Base-by-base conservation (phyloP, 2,797 vertebrate species). In the Novumbra hubbsi region DNA sequence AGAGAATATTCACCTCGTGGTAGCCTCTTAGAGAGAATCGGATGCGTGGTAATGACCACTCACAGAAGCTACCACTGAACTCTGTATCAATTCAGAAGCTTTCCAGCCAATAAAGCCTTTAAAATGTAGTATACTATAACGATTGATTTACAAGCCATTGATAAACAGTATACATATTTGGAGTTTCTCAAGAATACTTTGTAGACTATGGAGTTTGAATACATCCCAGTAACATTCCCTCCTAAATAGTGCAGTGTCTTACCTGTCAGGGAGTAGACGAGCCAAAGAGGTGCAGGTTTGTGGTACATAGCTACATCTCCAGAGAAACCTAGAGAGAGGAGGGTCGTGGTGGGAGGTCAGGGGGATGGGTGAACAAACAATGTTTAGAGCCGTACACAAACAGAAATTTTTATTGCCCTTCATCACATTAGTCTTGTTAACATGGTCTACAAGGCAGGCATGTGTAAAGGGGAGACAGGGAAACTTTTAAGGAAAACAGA, bases 261-360 rank as follows among this genome's bases (percentile, higher is more conserved):
- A 91, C 86, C 88, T 84, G 82, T 80, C 79, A 80, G 75, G 67
- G 77, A 68, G 34, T 57, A 76, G 63, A 77, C 62, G 19, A 32
- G 63, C 55, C 55, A 60, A 45, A 28, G 60, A 81, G 82, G 72
- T 80, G 78, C 82, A 81, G 75, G 80, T 83, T 79, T 73, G 74
- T 80, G 84, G 73, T 77, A 85, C 84, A 87, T 88, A 80, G 80
- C 78, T 88, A 78, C 87, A 89, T 90, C 86, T 81, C 80, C 78
- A 78, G 74, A 76, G 78, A 81, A 66, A 84, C 86, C 87, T 88
- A 79, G 73, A 78, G 73, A 84, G 16, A 19, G 7, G 19, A 45
- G n/a, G 21, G 17, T 7, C 24, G 55, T 11, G 55, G n/a, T 60
- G 55, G 19, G 55, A 24, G 55, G 21, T 24, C 24, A 60, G 55